Conservation (phyloP, 2,113 vertebrate species). For the Sitta europaea region DNA sequence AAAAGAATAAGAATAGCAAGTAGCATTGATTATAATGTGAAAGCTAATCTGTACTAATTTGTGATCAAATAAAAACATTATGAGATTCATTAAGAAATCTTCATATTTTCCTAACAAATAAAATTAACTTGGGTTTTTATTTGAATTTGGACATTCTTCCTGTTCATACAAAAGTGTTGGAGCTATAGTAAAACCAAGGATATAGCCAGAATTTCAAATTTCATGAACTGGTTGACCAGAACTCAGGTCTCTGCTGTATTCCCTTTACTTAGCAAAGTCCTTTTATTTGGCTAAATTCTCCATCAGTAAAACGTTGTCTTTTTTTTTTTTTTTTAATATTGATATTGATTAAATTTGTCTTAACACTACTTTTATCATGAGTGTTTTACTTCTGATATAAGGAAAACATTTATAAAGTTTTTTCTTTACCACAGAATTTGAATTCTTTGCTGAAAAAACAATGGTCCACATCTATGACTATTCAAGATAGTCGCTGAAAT, state of each 20-base stretch:
- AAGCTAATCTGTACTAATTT: background rate
- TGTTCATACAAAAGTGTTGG: background rate
- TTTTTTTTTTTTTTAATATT: background rate
- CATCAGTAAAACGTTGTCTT: background rate
- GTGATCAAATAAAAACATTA: background rate
- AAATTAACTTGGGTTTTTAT: background rate
- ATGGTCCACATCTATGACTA: background rate
- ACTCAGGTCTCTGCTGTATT: background rate
- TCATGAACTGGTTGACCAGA: background rate
- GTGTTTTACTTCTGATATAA: background rate
- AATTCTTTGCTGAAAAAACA: background rate
- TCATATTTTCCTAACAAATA: background rate
- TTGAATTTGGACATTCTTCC: background rate
- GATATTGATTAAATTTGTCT: background rate
- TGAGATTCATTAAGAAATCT: background rate
- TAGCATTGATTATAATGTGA: background rate
- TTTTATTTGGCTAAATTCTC: background rate
- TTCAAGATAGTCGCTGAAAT: background rate
- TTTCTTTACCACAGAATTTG: background rate
- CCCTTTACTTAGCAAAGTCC: background rate
- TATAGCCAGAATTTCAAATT: background rate
- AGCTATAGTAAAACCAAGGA: background rate
- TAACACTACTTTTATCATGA: background rate
- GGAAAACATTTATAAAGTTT: background rate
- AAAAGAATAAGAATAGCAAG: background rate